Percentiles rank a stretch among this genome's conserved stretches.
Evolutionary conservation across 2,888 invertebrate species (phyloP).

Genomic region (Orgyia antiqua): DNA sequence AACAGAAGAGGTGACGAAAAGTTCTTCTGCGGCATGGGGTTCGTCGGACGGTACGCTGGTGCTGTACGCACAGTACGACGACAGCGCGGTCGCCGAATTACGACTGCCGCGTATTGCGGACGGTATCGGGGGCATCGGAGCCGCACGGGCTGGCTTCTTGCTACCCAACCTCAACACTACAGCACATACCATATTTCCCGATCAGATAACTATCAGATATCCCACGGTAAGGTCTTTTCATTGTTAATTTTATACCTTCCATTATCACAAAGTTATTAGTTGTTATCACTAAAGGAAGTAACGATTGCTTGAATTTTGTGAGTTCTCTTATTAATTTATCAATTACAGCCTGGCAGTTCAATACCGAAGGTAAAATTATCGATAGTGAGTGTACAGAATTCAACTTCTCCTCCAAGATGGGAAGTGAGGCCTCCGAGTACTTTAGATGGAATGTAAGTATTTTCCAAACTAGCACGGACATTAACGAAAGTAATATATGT

Average conservation of each 20-base stretch:
- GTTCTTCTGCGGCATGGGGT: conserved; percentile 92
- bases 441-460: conserved; percentile 88
- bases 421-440: conserved; percentile 85
- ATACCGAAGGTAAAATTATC: conserved; percentile 92
- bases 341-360: conserved; percentile 86
- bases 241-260: too few relatives aligned
- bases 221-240: conserved; percentile 81
- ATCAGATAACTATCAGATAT: conserved; percentile 87
- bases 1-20: conserved; percentile 91
- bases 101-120: conserved; percentile 90
- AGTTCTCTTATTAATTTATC: neutral
- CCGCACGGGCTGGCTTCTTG: conserved; percentile 72
- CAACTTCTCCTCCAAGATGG: conserved; percentile 80
- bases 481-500: neutral
- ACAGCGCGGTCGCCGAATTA: conserved; percentile 85
- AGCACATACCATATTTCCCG: conserved; percentile 84
- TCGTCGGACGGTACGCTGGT: conserved; percentile 89
- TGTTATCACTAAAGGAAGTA: too few relatives aligned
- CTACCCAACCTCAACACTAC: conserved; percentile 58
- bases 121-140: conserved; percentile 80
- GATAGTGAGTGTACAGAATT: conserved; percentile 86
- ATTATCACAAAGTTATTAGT: neutral
- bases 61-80: conserved; percentile 92
- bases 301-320: neutral
- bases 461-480: neutral